Conservation (phyloP, 2,113 vertebrate genomes). For the Mormyrus iriodes region DNA sequence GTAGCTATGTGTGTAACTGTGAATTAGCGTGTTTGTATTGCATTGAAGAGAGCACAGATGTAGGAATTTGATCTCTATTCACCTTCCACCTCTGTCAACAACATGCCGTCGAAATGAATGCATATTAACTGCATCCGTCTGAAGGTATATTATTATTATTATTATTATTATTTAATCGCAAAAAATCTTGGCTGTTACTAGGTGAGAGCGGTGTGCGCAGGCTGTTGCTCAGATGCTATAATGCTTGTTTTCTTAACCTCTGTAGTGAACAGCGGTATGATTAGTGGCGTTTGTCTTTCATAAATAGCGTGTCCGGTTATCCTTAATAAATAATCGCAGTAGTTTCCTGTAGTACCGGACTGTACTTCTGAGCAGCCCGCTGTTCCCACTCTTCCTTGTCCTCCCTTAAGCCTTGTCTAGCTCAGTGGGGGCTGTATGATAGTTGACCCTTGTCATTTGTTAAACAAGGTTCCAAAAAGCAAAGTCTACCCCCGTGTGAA, state of each 20-base stretch:
- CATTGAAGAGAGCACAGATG: neutral
- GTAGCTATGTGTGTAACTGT: neutral
- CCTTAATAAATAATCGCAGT: neutral
- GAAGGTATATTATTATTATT: neutral
- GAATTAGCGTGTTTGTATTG: neutral
- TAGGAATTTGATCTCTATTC: neutral
- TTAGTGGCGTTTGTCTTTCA: neutral
- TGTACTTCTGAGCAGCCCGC: neutral
- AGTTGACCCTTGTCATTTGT: constrained; percentile 6
- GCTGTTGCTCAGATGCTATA: neutral
- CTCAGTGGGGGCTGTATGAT: neutral
- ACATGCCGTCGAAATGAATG: neutral
- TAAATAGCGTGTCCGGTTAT: neutral
- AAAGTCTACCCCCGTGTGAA: constrained; percentile 26
- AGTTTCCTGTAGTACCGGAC: neutral
- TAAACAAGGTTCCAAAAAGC: neutral
- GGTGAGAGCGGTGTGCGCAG: neutral
- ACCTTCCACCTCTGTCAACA: neutral
- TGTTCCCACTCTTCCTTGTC: neutral
- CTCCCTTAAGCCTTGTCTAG: neutral
- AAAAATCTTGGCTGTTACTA: neutral
- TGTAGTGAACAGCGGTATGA: neutral
- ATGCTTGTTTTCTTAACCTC: neutral
- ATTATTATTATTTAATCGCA: neutral
- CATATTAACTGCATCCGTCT: neutral